phyloP scores from a whole-genome alignment of 2,888 invertebrate genomes.

The Protonemura montana region DNA sequence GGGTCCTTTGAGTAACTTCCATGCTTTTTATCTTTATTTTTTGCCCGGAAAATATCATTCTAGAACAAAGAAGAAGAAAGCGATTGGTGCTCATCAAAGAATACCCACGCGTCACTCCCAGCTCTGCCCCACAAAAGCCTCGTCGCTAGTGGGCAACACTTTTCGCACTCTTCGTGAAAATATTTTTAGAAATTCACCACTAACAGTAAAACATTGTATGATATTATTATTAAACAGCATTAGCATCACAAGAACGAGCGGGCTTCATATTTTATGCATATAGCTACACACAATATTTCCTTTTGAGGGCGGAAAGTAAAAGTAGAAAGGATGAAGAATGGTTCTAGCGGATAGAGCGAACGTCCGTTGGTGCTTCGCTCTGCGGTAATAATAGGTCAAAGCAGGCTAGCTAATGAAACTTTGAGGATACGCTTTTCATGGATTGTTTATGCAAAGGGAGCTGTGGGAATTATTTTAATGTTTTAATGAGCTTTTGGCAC shows the following conservation, averaged over 20 bases:
- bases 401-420: conserved; percentile 25
- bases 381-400: conserved; percentile 23
- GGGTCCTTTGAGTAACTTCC: neutral
- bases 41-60: neutral
- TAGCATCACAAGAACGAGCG: conserved; percentile 13
- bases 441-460: neutral
- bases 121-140: neutral
- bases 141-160: neutral
- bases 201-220: conserved; percentile 24
- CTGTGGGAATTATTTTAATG: neutral
- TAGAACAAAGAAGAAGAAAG: neutral
- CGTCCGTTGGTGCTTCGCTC: neutral
- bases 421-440: conserved; percentile 17
- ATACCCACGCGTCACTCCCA: neutral
- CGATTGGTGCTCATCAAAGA: neutral
- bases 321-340: conserved; percentile 9
- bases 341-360: neutral
- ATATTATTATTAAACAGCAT: conserved; percentile 30
- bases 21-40: neutral
- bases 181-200: conserved; percentile 9
- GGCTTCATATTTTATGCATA: conserved; percentile 32
- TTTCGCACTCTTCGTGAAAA: conserved; percentile 8
- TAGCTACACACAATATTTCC: conserved; percentile 30
- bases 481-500: neutral
- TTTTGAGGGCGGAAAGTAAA: conserved; percentile 9